These are phyloP conservation scores for Hiodon tergisus DNA, from an alignment of 2,113 vertebrate genomes.

Conservation along the genomic window DNA sequence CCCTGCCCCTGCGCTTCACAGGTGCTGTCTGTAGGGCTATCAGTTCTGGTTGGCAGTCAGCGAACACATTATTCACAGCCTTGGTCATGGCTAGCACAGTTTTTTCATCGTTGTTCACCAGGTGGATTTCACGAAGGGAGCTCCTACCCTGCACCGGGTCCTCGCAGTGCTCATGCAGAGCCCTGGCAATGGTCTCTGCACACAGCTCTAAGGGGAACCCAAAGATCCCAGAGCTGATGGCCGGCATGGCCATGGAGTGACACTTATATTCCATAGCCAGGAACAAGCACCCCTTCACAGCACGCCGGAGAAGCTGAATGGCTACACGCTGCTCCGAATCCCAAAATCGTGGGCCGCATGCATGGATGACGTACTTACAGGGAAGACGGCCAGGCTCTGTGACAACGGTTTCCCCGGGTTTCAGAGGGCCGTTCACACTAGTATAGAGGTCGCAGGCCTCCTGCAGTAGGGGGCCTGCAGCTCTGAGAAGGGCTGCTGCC, in stretches of 20 bases:
- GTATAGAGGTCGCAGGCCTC: conserved; percentile 52
- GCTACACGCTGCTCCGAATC: background rate
- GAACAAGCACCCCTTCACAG: conserved; percentile 52
- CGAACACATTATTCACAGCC: conserved; percentile 54
- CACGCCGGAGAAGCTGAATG: conserved; percentile 37
- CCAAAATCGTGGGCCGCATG: conserved; percentile 70
- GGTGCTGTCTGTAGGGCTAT: background rate
- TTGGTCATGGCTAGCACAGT: conserved; percentile 47
- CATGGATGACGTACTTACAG: conserved; percentile 71
- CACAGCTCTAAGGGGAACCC: conserved; percentile 70
- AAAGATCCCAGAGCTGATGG: conserved; percentile 69
- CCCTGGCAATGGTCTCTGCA: conserved; percentile 53
- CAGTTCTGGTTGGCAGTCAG: conserved; percentile 27
- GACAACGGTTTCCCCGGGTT: conserved; percentile 40
- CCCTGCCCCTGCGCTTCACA: no score
- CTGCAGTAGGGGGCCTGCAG: conserved; percentile 72
- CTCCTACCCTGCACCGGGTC: background rate
- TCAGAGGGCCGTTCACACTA: conserved; percentile 27
- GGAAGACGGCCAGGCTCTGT: conserved; percentile 61
- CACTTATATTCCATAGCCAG: conserved; percentile 48
- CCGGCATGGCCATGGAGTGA: conserved; percentile 72
- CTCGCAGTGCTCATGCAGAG: conserved; percentile 60
- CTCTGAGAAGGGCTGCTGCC: conserved; percentile 54
- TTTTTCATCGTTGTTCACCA: conserved; percentile 57
- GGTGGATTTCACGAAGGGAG: conserved; percentile 62